Conservation (phyloP, 2,888 invertebrate genomes). For the Melinaea menophilus region DNA sequence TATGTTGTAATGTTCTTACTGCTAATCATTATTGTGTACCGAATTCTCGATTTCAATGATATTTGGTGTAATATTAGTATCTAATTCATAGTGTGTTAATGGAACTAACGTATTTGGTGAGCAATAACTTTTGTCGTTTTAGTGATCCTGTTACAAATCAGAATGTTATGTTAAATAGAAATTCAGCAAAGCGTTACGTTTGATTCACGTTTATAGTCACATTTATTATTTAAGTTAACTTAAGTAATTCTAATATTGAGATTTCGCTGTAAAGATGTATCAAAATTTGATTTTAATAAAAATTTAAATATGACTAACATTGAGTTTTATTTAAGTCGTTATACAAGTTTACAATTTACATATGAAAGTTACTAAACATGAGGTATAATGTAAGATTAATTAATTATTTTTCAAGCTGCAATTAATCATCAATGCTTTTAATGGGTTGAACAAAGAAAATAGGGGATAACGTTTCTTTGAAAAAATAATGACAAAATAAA, state of each 20-base stretch:
- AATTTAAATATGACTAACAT: constrained; percentile 49
- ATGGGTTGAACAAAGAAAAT: no score
- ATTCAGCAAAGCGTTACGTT: constrained; percentile 31
- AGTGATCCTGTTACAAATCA: constrained; percentile 31
- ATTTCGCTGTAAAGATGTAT: constrained; percentile 70
- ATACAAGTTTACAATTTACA: no score
- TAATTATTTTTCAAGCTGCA: no score
- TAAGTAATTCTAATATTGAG: constrained; percentile 56
- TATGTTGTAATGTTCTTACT: constrained; percentile 36
- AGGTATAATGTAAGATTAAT: no score
- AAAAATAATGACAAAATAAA: no score
- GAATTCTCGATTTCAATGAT: not conserved
- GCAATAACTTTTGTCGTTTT: constrained; percentile 31
- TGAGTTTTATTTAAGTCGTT: constrained; percentile 40
- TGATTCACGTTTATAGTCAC: constrained; percentile 67
- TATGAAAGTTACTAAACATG: no score
- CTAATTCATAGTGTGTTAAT: constrained; percentile 15
- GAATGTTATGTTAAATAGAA: constrained; percentile 15
- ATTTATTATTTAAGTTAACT: constrained; percentile 71
- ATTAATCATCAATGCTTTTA: no score
- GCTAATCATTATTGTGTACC: constrained; percentile 40
- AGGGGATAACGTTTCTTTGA: no score
- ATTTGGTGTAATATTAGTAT: constrained; percentile 20
- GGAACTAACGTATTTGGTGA: constrained; percentile 14
- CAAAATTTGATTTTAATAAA: constrained; percentile 71